Base-by-base conservation (phyloP, 1,140 invertebrate genomes). In the Drosophila gunungcola region DNA sequence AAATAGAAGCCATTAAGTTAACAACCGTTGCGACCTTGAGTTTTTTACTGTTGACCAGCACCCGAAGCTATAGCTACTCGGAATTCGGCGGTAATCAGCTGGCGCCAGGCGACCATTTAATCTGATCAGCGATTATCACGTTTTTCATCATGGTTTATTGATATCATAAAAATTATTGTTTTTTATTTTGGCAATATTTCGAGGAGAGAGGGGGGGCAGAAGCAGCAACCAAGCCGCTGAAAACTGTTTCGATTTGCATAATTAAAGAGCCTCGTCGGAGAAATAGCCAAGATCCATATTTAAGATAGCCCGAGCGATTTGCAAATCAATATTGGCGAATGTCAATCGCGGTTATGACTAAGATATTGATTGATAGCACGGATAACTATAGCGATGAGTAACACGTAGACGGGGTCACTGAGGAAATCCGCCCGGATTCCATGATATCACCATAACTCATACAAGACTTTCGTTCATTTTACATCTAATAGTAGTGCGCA, bases 71-170 rank as follows among this genome's bases (percentile, higher is more conserved):
- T 16, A 89, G 83, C 83, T 63, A 79, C n/a, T 69, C 27, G 63
- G 42, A 56, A 57, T 73, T 75, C 83, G 62, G 54, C 75, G 70
- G 79, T 89, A 88, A 88, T 88, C 83, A 80, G 77, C 73, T 88
- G 83, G 83, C 83, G 83, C 83, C 83, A 88, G 83, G 65, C 76
- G 76, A 68, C 75, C 79, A 83, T 73, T 86, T 88, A 88, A 86
- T 88, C 84, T 88, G 84, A 88, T 89, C 84, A 88, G 83, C 67
- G 84, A 88, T 88, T 88, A 88, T 88, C 84, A 88, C 83, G 83
- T 88, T 88, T 78, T 88, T 78, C 84, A 89, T 89, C 83, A 88
- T 89, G 84, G 80, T 88, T 88, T 88, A 89, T 88, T 89, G 83
- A 86, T 86, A 89, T 79, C 83, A 88, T 86, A 86, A 86, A 86